Evolutionary conservation across 2,113 vertebrate species (phyloP).

Genomic region (Odobenus rosmarus): DNA sequence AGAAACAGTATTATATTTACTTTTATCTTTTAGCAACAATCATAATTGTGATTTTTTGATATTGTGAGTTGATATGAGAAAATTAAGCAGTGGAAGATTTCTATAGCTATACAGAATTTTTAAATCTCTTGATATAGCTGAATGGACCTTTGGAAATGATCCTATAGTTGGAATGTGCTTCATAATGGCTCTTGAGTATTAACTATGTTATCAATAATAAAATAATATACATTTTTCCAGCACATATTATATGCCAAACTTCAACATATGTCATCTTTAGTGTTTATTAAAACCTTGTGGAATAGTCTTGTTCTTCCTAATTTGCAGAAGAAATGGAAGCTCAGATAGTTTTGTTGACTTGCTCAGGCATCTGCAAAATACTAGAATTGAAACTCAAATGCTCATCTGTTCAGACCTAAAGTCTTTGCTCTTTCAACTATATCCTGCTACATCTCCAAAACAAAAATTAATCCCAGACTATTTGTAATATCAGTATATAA

Average conservation of each 20-base stretch:
- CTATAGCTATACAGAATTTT: neutral
- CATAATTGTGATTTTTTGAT: conserved; percentile 13
- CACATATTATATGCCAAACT: neutral
- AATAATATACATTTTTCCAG: neutral
- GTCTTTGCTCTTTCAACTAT: neutral
- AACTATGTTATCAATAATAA: neutral
- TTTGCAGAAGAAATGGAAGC: neutral
- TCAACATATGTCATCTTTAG: neutral
- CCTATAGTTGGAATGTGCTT: neutral
- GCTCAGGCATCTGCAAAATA: neutral
- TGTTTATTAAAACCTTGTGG: conserved; percentile 2
- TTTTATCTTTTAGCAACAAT: conserved; percentile 10
- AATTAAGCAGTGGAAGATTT: neutral
- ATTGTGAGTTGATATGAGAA: neutral
- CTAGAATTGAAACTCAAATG: neutral
- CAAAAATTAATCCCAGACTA: neutral
- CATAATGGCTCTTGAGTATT: neutral
- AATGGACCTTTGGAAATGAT: neutral
- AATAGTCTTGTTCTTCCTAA: neutral
- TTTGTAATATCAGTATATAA: neutral
- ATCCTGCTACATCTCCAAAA: neutral
- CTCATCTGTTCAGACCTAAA: neutral
- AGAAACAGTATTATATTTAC: conserved; percentile 28
- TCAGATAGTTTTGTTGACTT: neutral
- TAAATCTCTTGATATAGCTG: neutral